Percentiles rank a stretch among this genome's conserved stretches.
phyloP scores from a whole-genome alignment of 2,797 vertebrate species.

The Bradypodion pumilum region DNA sequence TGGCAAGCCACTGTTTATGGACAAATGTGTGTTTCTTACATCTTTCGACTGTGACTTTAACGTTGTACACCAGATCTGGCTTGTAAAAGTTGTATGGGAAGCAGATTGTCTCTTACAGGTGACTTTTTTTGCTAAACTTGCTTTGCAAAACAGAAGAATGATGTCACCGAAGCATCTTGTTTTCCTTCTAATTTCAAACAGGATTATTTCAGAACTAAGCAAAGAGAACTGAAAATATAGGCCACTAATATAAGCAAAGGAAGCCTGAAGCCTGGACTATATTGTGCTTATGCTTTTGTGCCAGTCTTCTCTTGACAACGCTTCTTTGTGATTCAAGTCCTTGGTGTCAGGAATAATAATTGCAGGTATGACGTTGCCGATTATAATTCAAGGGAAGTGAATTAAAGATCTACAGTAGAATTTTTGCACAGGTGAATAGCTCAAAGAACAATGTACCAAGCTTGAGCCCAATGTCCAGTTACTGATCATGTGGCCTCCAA shows the following conservation, averaged over 20 bases:
- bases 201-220: not conserved
- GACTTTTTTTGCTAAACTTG: not conserved
- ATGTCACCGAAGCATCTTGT: not conserved
- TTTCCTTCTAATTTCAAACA: no score
- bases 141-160: no score
- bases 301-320: not conserved
- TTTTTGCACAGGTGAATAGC: not conserved
- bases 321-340: not conserved
- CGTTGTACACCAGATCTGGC: not conserved
- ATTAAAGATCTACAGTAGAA: not conserved
- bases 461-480: no score
- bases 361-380: not conserved
- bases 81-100: not conserved
- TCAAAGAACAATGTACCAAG: not conserved
- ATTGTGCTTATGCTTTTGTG: not conserved
- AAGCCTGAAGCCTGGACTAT: not conserved
- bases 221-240: not conserved
- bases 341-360: not conserved
- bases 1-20: not conserved
- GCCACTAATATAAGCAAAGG: not conserved
- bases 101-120: not conserved
- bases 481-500: accelerated
- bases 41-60: not conserved
- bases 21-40: not conserved
- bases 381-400: not conserved